Evolutionary conservation across 2,888 invertebrate genomes (phyloP).

Genomic region (Zeuzera pyrina): DNA sequence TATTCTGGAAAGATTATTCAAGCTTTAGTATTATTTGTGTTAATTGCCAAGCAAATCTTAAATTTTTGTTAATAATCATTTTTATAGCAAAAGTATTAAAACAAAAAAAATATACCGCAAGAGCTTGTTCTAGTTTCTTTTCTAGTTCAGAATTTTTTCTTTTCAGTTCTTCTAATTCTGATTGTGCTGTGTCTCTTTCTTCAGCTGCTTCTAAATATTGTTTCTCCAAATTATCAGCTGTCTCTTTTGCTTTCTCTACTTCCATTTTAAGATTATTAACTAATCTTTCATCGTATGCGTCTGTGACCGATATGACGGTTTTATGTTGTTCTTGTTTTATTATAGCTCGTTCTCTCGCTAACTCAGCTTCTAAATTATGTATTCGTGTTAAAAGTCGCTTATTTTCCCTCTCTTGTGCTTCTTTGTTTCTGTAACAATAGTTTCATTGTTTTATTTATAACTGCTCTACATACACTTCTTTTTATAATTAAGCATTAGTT

Average conservation of each 20-base stretch:
- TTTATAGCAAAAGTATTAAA: background rate
- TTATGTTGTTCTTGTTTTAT: slow-evolving; percentile 67
- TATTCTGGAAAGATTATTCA: slow-evolving; percentile 49
- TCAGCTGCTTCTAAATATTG: slow-evolving; percentile 84
- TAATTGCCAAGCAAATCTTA: background rate
- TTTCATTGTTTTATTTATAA: background rate
- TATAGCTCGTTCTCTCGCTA: slow-evolving; percentile 79
- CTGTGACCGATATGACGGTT: slow-evolving; percentile 67
- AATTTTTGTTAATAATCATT: background rate
- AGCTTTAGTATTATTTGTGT: slow-evolving; percentile 15
- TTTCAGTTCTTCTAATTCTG: slow-evolving; percentile 85
- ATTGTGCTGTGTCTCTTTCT: slow-evolving; percentile 81
- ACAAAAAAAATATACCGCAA: slow-evolving; percentile 56
- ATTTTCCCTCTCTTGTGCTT: slow-evolving; percentile 88
- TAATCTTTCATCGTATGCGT: slow-evolving; percentile 76
- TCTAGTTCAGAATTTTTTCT: slow-evolving; percentile 84
- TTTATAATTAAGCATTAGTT: background rate
- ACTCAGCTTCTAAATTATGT: slow-evolving; percentile 85
- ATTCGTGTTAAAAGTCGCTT: slow-evolving; percentile 86
- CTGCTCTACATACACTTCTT: background rate
- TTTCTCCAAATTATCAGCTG: slow-evolving; percentile 85
- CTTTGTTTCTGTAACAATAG: slow-evolving; percentile 77
- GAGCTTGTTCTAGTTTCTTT: slow-evolving; percentile 80
- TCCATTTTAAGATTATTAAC: slow-evolving; percentile 81
- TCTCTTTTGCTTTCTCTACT: slow-evolving; percentile 83